Evolutionary conservation across 1,140 invertebrate species (phyloP), one percentile per base, ranked within the genome.

Genomic region (Trachymyrmex septentrionalis): DNA sequence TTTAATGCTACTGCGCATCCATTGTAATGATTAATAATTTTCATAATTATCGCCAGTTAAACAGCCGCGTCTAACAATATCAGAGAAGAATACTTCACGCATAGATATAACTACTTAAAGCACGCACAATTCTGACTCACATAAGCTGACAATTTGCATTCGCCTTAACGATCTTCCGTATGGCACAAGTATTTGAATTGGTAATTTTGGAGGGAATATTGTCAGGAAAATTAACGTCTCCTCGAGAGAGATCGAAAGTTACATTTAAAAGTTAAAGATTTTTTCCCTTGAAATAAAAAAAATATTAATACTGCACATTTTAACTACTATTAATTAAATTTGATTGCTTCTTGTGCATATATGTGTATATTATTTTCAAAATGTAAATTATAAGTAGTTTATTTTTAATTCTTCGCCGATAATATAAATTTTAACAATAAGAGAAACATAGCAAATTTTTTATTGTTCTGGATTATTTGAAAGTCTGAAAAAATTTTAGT

Each of bases 101-200:
- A 24, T 71, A 59, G 53, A 59, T 81, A 59, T 81, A 71, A 34
- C 34, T 59, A 71, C 57, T 71, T 57, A 44, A 81, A 57, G 16
- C 66, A 44, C 78, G 34, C 50, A 44, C 27, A 69, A 59, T 59
- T 72, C 53, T 72, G 66, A 82, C 50, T 82, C 78, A 82, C 27
- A 48, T 21, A 19, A 24, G 6, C n/a, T 38, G 27, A 53, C n/a
- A 30, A 81, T 81, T 81, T 44, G 53, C 53, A 59, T 82, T 57
- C n/a, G 9, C 50, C 34, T 69, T 44, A 72, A 82, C 30, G 24
- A 81, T 81, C 53, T 72, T 71, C 38, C 14, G 44, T 48, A 7
- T 38, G 44, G 27, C 30, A 12, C 27, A 21, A 53, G 30, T 24
- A 80, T 30, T 80, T 55, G 76, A 66, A 67, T 67, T 57, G 77